phyloP scores from a whole-genome alignment of 2,797 vertebrate species.

The Notamacropus eugenii region DNA sequence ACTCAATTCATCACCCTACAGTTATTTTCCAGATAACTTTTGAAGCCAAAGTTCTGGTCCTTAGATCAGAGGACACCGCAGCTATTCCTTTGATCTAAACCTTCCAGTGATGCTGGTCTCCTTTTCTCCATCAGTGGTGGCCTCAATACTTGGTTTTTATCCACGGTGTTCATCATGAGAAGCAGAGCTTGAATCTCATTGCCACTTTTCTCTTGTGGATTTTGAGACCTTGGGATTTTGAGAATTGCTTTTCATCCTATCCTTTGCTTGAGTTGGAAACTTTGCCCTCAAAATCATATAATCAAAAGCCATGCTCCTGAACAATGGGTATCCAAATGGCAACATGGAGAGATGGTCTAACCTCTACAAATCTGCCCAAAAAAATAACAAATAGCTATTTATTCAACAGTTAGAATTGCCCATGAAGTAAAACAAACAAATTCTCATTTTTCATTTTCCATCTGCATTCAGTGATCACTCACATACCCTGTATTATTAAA shows the following conservation, averaged over 20 bases:
- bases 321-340: background rate
- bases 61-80: background rate
- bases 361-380: background rate
- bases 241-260: background rate
- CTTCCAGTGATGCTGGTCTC: background rate
- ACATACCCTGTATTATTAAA: background rate
- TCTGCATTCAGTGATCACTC: background rate
- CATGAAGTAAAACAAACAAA: background rate
- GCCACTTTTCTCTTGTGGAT: background rate
- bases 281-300: background rate
- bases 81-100: background rate
- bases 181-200: background rate
- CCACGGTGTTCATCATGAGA: background rate
- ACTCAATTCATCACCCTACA: background rate
- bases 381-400: slow-evolving; percentile 25
- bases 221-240: background rate
- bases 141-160: background rate
- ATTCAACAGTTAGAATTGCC: slow-evolving; percentile 34
- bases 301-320: background rate
- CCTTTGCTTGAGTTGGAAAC: background rate
- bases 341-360: slow-evolving; percentile 29
- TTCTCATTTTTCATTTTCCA: slow-evolving; percentile 4
- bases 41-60: background rate
- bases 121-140: background rate
- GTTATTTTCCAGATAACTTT: background rate